Evolutionary conservation across 2,797 vertebrate species (phyloP), one percentile per base, ranked within the genome.

Genomic region (Coilia nasus): DNA sequence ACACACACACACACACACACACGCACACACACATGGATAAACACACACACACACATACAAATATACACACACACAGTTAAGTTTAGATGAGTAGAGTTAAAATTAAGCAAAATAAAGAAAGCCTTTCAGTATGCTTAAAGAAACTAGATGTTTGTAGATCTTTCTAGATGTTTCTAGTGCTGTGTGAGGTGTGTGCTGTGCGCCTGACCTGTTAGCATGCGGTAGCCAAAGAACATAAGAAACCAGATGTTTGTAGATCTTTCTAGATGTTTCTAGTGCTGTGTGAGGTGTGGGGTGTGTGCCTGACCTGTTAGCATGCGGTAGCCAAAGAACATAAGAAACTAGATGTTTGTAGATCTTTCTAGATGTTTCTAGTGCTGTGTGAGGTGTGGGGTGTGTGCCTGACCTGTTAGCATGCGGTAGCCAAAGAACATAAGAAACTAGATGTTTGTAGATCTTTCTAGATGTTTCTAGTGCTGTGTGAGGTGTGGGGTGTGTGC

Each of bases 341-440:
- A n/a, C n/a, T 41, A 41, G 35, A 5, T 41, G 35, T 41, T 41
- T 41, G 35, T 41, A 41, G 35, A 5, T 41, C 2, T 41, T 41
- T 41, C 2, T 41, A 41, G 35, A 41, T 41, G 17, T 6, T 50
- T n/a, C 9, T 41, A 44, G 80, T 12, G 0, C n/a, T 19, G 0
- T n/a, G 35, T 41, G n/a, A 46, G 78, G 15, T 81, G 88, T 87
- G 56, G 64, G 1, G 31, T n/a, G 3, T 64, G 11, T 47, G 2
- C 85, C 90, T 90, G 92, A 99, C 98, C 97, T 96, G 94, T 96
- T 91, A 98, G 93, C 95, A 98, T 95, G 87, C 97, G 96, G 93
- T 98, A 98, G 90, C 96, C 97, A 87, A 98, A 97, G 93, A 97
- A 97, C 88, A 97, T n/a, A n/a, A n/a, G n/a, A n/a, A n/a, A n/a